These are phyloP conservation scores for Chalcosyrphus nemorum DNA, from an alignment of 2,888 invertebrate genomes.

Conservation along the genomic window DNA sequence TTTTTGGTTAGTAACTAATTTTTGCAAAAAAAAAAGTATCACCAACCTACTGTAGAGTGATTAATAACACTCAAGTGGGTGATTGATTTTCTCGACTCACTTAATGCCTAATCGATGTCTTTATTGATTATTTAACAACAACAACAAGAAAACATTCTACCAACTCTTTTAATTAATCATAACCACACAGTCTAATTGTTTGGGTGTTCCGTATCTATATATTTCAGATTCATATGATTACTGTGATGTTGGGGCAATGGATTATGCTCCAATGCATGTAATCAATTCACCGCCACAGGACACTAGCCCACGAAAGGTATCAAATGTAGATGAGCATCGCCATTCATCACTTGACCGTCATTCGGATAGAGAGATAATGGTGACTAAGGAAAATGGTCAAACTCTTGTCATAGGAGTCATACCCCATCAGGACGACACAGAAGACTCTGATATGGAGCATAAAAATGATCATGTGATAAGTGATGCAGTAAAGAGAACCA, in stretches of 20 bases:
- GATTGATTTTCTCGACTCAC: constrained; percentile 53
- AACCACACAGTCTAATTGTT: constrained; percentile 1
- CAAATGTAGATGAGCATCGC: constrained; percentile 19
- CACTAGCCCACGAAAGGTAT: constrained; percentile 31
- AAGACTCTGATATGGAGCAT: constrained; percentile 47
- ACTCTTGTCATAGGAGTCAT: constrained; percentile 53
- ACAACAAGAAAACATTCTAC: constrained; percentile 1
- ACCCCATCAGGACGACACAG: constrained; percentile 40
- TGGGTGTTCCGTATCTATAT: constrained; percentile 19
- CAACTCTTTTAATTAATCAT: constrained; percentile 59
- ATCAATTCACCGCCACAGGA: constrained; percentile 61
- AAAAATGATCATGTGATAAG: constrained; percentile 45
- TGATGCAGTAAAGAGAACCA: constrained; percentile 31
- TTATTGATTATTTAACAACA: constrained; percentile 55
- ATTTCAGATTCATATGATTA: constrained; percentile 51
- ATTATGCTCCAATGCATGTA: constrained; percentile 62
- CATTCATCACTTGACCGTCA: constrained; percentile 34
- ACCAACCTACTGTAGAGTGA: constrained; percentile 45
- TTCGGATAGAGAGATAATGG: constrained; percentile 52
- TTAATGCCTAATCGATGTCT: constrained; percentile 45
- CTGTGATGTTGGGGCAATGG: constrained; percentile 50
- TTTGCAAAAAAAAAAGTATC: constrained; percentile 18
- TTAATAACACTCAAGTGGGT: constrained; percentile 49
- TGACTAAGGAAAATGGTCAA: constrained; percentile 62
- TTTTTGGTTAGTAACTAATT: neutral